These are phyloP conservation scores for Tragelaphus scriptus DNA, from an alignment of 2,113 vertebrate genomes.

Conservation along the genomic window DNA sequence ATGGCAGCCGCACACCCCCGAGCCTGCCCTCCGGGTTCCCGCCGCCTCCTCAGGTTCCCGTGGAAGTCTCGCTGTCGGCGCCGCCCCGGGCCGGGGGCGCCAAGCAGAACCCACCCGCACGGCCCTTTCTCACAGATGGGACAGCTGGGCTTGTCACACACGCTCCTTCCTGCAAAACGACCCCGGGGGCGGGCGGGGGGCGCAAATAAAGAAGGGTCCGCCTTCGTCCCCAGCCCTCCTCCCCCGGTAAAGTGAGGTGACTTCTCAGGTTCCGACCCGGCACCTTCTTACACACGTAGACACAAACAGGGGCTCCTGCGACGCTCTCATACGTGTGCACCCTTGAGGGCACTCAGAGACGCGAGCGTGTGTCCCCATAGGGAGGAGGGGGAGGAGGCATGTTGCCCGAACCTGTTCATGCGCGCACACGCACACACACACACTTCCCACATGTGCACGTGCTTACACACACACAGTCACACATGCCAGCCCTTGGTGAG, in stretches of 20 bases:
- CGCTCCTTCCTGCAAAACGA: neutral
- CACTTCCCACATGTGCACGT: neutral
- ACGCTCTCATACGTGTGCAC: too few relatives aligned
- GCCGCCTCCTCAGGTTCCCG: neutral
- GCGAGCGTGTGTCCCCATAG: neutral
- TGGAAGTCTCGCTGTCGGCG: neutral
- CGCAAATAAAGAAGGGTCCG: neutral
- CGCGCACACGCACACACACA: fast-evolving
- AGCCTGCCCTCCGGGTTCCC: too few relatives aligned
- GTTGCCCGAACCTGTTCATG: neutral
- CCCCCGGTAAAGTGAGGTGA: neutral
- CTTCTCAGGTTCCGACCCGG: neutral
- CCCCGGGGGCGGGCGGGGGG: neutral
- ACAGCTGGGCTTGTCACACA: neutral
- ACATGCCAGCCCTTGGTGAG: neutral
- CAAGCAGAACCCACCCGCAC: neutral
- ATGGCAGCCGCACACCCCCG: neutral
- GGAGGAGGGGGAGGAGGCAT: neutral
- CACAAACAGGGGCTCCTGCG: neutral
- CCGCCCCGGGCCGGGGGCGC: neutral
- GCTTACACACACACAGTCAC: neutral
- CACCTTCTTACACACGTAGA: neutral
- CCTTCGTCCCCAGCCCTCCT: neutral
- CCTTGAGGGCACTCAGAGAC: neutral
- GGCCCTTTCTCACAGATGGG: neutral